A percentile compares a stretch with the other conserved stretches of the same genome.
These are phyloP conservation scores for Eupristina koningsbergeri DNA, from an alignment of 1,140 invertebrate species.

Conservation along the genomic window DNA sequence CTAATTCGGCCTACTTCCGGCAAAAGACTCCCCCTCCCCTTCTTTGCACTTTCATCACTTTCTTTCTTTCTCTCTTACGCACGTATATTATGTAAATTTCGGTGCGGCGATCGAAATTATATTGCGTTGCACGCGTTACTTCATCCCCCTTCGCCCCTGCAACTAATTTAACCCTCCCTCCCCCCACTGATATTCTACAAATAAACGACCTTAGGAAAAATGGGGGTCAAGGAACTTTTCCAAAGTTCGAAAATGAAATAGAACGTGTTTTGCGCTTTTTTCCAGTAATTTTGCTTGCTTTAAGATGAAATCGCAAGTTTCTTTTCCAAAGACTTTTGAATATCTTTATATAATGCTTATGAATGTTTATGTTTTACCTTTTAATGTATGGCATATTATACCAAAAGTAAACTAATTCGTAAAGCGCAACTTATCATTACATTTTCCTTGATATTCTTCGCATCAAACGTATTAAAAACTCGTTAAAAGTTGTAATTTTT, in stretches of 20 bases:
- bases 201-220: conserved; percentile 26
- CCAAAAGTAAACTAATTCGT: neutral
- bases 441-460: neutral
- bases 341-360: neutral
- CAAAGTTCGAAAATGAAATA: conserved; percentile 21
- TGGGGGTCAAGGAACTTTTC: neutral
- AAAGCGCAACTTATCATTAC: too few species aligned
- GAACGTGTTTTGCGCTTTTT: conserved; percentile 15
- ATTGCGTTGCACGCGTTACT: conserved; percentile 10
- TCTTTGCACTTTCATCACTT: neutral
- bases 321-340: neutral
- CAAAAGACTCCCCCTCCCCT: conserved; percentile 15
- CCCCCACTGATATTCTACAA: conserved; percentile 30
- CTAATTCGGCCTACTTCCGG: conserved; percentile 39
- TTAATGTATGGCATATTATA: too few species aligned
- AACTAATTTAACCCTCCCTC: conserved; percentile 15
- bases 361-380: neutral
- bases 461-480: too few species aligned
- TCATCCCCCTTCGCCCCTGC: neutral
- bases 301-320: neutral
- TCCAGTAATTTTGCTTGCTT: neutral
- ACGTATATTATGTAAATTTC: conserved; percentile 42
- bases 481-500: too few species aligned
- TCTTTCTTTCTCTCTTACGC: neutral
- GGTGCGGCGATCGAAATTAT: conserved; percentile 29